Conservation (phyloP, 2,797 vertebrate genomes). For the Pseudochromis fuscus region DNA sequence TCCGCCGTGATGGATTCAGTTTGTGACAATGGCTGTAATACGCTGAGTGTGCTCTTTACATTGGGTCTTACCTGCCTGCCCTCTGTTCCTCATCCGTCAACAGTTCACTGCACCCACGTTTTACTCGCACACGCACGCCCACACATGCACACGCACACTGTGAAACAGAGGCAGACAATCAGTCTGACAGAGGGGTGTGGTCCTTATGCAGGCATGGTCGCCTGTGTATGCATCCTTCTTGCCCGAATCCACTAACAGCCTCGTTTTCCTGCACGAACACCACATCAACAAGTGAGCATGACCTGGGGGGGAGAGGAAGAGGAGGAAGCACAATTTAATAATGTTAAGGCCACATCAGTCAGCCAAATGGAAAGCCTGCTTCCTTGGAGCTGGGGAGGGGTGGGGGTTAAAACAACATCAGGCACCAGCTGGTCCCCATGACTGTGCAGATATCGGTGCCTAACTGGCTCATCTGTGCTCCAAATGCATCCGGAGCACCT, state of each 20-base stretch:
- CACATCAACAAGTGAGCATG: conserved; percentile 76
- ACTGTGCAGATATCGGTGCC: conserved; percentile 70
- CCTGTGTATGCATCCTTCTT: conserved; percentile 9
- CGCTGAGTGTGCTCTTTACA: conserved; percentile 81
- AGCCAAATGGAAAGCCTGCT: conserved; percentile 68
- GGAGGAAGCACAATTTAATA: conserved; percentile 66
- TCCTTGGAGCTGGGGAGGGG: conserved; percentile 51
- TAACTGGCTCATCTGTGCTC: conserved; percentile 65
- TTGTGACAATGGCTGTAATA: conserved; percentile 80
- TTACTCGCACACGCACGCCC: fast-evolving
- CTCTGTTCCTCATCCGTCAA: conserved; percentile 46
- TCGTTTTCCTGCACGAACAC: conserved; percentile 30
- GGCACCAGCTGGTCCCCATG: conserved; percentile 80
- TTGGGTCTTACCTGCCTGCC: conserved; percentile 63
- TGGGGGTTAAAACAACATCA: conserved; percentile 57
- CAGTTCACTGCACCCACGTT: conserved; percentile 37
- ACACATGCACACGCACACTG: not conserved
- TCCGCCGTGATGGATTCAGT: conserved; percentile 73
- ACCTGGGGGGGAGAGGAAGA: conserved; percentile 36
- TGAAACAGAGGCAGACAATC: conserved; percentile 23
- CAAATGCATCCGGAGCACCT: conserved; percentile 60
- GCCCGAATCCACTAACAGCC: conserved; percentile 20
- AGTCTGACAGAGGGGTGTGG: conserved; percentile 65
- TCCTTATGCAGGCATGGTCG: conserved; percentile 38
- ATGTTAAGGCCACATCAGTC: conserved; percentile 73